phyloP scores from a whole-genome alignment of 2,888 invertebrate genomes.

The Drosophila pegasa region DNA sequence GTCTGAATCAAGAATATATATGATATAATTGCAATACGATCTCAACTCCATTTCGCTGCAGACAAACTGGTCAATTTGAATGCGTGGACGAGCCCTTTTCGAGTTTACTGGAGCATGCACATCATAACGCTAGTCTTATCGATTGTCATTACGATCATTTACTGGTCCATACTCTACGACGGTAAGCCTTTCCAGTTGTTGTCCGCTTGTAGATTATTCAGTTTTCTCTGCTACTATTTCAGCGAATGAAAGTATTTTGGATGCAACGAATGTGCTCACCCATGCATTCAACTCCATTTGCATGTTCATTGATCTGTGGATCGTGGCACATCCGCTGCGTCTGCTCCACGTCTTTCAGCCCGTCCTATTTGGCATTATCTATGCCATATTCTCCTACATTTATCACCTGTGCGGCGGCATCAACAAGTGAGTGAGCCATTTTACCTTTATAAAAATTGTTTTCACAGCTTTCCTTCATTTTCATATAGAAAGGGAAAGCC shows the following conservation, averaged over 20 bases:
- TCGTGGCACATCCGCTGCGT: slow-evolving; percentile 90
- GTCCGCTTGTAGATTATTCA: neutral
- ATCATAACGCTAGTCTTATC: slow-evolving; percentile 88
- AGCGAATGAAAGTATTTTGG: slow-evolving; percentile 83
- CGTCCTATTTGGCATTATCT: slow-evolving; percentile 87
- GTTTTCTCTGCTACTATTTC: slow-evolving; percentile 43
- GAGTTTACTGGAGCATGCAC: slow-evolving; percentile 90
- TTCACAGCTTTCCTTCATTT: neutral
- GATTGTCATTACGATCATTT: slow-evolving; percentile 90
- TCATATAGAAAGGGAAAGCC: slow-evolving; percentile 86
- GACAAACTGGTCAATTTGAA: slow-evolving; percentile 81
- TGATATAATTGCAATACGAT: neutral
- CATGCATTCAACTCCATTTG: slow-evolving; percentile 91
- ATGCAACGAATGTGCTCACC: slow-evolving; percentile 88
- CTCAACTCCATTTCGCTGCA: slow-evolving; percentile 25
- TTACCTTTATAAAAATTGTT: neutral
- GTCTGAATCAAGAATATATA: neutral
- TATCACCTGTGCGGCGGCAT: slow-evolving; percentile 88
- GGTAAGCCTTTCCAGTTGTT: slow-evolving; percentile 53
- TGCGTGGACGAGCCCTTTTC: slow-evolving; percentile 83
- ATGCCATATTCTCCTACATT: slow-evolving; percentile 87
- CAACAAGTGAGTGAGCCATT: slow-evolving; percentile 84
- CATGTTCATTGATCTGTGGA: slow-evolving; percentile 89
- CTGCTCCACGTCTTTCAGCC: slow-evolving; percentile 88
- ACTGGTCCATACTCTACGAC: slow-evolving; percentile 87